Evolutionary conservation across 2,797 vertebrate species (phyloP).

Genomic region (Cossypha dichroa): DNA sequence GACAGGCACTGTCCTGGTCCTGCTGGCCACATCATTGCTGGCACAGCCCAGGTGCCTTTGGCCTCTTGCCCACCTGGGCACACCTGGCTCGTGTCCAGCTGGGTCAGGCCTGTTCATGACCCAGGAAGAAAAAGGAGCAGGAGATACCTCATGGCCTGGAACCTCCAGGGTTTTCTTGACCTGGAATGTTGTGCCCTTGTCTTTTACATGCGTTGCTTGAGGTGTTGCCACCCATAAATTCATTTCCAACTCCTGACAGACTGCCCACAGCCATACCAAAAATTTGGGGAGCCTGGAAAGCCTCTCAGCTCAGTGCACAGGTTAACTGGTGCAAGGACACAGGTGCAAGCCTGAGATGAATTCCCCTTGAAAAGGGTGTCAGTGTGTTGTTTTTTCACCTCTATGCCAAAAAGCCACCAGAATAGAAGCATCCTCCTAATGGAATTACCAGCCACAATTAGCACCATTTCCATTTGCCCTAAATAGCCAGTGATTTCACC

Average conservation of each 20-base stretch:
- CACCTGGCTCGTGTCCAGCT: background rate
- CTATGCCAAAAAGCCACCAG: constrained; percentile 57
- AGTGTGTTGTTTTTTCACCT: background rate
- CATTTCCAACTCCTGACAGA: fast-evolving
- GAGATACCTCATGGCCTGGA: background rate
- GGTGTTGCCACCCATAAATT: background rate
- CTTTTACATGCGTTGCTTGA: fast-evolving
- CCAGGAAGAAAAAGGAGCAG: background rate
- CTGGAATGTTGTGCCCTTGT: background rate
- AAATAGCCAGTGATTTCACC: constrained; percentile 80
- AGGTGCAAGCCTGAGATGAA: background rate
- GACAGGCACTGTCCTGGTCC: fast-evolving
- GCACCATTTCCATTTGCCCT: constrained; percentile 78
- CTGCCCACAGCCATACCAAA: background rate
- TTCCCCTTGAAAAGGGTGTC: background rate
- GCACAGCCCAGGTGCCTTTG: fast-evolving
- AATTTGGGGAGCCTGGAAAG: background rate
- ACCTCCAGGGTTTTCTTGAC: background rate
- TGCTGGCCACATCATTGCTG: fast-evolving
- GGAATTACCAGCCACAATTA: constrained; percentile 77
- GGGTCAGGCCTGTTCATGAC: background rate
- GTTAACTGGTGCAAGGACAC: background rate
- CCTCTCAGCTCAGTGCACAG: background rate
- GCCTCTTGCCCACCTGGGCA: background rate
- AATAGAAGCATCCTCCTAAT: constrained; percentile 60